Evolutionary conservation across 1,140 invertebrate species (phyloP), one percentile per base, ranked within the genome.

Genomic region (Cyclargus thomasi): DNA sequence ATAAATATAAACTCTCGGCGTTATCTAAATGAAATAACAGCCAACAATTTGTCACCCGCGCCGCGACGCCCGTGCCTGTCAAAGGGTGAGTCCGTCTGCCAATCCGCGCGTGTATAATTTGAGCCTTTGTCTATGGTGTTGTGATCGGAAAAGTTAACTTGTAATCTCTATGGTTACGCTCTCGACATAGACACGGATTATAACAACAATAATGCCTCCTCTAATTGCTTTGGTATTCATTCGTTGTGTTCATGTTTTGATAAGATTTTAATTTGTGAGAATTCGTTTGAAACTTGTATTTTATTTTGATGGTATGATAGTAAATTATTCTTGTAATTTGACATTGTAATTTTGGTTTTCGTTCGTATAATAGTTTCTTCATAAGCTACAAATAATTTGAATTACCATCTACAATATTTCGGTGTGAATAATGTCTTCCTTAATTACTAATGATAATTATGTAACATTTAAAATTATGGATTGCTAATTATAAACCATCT

Each of bases 61-160:
- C 70, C 72, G 68, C 74, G 73, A 73, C 29, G 29, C 63, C 75
- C 63, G 74, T 70, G 73, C 78, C 79, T 83, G 81, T 83, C 80
- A 86, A 82, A 82, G 81, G 81, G 82, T 82, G 72, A 75, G 80
- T 80, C 78, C 80, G 74, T 81, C 77, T 77, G 82, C 76, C 76
- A 85, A 86, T 79, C 85, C 81, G 70, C 14, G 81, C 85, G 79
- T 86, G 81, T 78, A 81, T 87, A 88, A 89, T 87, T 83, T 81
- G 81, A 82, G 77, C 81, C 77, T 78, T 89, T 89, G 85, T 89
- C 86, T 89, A 81, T 84, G 84, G 83, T 80, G 86, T 85, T 80
- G 77, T 83, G 83, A 87, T 86, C 83, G 82, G 83, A 87, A 87
- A 89, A 87, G 82, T 87, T 87, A 82, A 86, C 78, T 86, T 83